phyloP scores from a whole-genome alignment of 2,797 vertebrate species.

The Lophius americanus region DNA sequence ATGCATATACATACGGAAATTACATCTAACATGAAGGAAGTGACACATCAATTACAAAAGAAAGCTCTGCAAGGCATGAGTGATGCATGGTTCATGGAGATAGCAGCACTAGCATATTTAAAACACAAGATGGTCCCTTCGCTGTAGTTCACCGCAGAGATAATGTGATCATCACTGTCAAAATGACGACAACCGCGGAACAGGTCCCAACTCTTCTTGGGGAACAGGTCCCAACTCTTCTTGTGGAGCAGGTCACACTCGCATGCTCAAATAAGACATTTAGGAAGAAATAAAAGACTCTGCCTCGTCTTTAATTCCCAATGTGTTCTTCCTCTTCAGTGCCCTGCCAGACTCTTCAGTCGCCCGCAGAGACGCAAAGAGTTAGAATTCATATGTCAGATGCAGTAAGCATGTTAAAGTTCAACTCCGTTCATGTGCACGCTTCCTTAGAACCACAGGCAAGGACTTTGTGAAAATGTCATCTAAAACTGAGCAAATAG shows the following conservation, averaged over 20 bases:
- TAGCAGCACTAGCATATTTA: no score
- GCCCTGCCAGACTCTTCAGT: neutral
- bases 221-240: no score
- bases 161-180: no score
- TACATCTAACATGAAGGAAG: neutral
- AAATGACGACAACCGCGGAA: no score
- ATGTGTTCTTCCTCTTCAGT: neutral
- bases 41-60: neutral
- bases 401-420: constrained; percentile 46
- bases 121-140: no score
- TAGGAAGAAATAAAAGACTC: neutral
- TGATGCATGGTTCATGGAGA: no score
- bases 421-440: constrained; percentile 39
- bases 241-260: no score
- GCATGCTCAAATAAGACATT: constrained; percentile 27
- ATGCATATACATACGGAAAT: neutral
- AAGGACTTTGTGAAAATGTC: constrained; percentile 58
- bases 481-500: constrained; percentile 37
- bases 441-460: constrained; percentile 42
- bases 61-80: neutral
- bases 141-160: no score
- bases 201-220: no score
- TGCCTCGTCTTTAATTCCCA: neutral
- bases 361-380: constrained; percentile 41
- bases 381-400: constrained; percentile 62